Evolutionary conservation across 2,888 invertebrate genomes (phyloP), one percentile per base, ranked within the genome.

Genomic region (Ophioninae sp.): DNA sequence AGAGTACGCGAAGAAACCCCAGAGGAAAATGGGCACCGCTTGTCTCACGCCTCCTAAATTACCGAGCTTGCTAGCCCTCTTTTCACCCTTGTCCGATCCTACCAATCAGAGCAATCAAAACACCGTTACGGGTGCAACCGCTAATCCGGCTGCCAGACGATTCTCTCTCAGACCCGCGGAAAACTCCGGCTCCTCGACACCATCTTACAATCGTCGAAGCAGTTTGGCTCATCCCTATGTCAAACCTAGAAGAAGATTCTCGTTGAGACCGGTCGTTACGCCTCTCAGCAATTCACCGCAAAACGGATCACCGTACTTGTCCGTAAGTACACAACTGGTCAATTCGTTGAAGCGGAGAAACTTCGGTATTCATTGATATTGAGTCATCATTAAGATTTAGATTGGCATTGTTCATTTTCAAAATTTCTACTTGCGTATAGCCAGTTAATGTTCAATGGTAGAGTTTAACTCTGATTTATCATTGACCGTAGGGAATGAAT

Each of bases 21-120:
- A 94, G 80, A 93, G 95, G 17, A 95, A 95, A 90, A 85, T 94
- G 84, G 95, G 95, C 20, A 94, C 93, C 0, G 94, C 94, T 22
- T 93, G 93, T 13, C 87, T 94, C 8, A 93, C 93, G 0, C 94
- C 94, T 0, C 93, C 94, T 0, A 90, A 92, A 73, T 87, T 94
- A 68, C 93, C 94, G 0, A 93, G 94, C 63, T 89, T 94, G 3
- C 88, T 94, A 23, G 93, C 94, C 0, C 90, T 94, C 0, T 94
- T 94, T 84, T 93, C 94, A 0, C 93, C 92, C 2, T 90, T 88
- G 0, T 67, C 86, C 6, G 88, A 85, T 10, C 86, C 87, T 13
- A 82, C 85, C 0, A 85, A 69, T 56, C 91, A 89, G 59, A 91
- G 88, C 77, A 89, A 90, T 68, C 92, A 91, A 73, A 91, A 85